Evolutionary conservation across 2,797 vertebrate species (phyloP).

Genomic region (Synaphobranchus kaupii): DNA sequence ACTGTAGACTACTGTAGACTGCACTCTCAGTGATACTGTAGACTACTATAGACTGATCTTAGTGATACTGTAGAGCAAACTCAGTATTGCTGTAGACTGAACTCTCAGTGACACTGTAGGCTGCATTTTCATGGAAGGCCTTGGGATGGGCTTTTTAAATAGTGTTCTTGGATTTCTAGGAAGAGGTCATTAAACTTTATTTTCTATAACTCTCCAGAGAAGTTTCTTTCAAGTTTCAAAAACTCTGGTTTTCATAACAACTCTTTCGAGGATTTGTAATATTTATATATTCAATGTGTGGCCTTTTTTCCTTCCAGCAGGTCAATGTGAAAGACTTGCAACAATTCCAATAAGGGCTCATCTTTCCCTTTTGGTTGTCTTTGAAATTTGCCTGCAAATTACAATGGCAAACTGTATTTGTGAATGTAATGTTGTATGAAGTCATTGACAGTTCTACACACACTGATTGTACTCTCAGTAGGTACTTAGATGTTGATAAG

Average conservation of each 20-base stretch:
- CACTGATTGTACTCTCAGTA: background rate
- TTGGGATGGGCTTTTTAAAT: background rate
- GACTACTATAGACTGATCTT: background rate
- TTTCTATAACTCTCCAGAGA: slow-evolving; percentile 58
- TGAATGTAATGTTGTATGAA: background rate
- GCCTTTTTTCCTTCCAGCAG: background rate
- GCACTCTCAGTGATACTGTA: slow-evolving; percentile 28
- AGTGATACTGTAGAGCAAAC: background rate
- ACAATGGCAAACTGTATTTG: background rate
- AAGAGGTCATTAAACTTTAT: slow-evolving; percentile 59
- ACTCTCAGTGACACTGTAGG: slow-evolving; percentile 30
- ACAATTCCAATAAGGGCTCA: background rate
- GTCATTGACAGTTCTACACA: background rate
- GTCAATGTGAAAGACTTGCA: background rate
- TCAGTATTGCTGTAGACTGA: background rate
- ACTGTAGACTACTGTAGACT: too few species aligned
- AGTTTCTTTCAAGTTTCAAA: slow-evolving; percentile 52
- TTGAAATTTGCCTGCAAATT: background rate
- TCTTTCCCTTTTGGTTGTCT: background rate
- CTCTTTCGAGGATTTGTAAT: background rate
- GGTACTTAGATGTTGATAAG: background rate
- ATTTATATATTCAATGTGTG: background rate
- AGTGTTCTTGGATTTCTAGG: slow-evolving; percentile 53
- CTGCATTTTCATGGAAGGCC: background rate
- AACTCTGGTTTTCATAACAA: slow-evolving; percentile 56